phyloP scores from a whole-genome alignment of 2,113 vertebrate genomes.

The Pelmatolapia mariae region DNA sequence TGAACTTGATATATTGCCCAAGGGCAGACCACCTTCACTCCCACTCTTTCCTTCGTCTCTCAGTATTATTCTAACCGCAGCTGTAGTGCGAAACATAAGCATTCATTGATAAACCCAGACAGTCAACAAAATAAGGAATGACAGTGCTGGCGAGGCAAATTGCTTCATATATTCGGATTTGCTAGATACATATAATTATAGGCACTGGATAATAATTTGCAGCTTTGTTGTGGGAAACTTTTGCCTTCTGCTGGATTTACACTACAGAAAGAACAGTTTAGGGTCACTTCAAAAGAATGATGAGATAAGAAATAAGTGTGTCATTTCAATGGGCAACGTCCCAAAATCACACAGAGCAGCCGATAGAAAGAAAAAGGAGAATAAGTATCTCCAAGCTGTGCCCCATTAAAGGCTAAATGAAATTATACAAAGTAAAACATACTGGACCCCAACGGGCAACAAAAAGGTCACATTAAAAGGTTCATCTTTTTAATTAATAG shows the following conservation, averaged over 20 bases:
- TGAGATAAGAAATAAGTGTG: background rate
- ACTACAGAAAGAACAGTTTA: background rate
- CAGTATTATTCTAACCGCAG: background rate
- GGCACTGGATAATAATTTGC: background rate
- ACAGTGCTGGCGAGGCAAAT: background rate
- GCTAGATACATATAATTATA: background rate
- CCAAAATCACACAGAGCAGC: background rate
- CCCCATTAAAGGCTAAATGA: background rate
- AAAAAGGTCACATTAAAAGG: background rate
- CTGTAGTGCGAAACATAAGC: background rate
- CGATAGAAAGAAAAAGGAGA: background rate
- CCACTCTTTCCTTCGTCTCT: background rate
- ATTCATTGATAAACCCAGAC: constrained; percentile 16
- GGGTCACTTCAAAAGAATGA: background rate
- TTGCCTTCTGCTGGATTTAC: background rate
- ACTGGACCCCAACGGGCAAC: background rate
- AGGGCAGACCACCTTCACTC: constrained; percentile 18
- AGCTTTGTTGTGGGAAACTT: background rate
- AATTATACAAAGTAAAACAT: background rate
- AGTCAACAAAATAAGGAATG: background rate
- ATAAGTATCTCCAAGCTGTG: background rate
- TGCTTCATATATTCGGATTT: background rate
- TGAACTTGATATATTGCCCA: constrained; percentile 19
- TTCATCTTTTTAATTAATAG: background rate
- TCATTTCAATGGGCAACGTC: background rate